Percentiles rank a stretch among this genome's conserved stretches.
Evolutionary conservation across 2,113 vertebrate genomes (phyloP).

Genomic region (Channa maculata): DNA sequence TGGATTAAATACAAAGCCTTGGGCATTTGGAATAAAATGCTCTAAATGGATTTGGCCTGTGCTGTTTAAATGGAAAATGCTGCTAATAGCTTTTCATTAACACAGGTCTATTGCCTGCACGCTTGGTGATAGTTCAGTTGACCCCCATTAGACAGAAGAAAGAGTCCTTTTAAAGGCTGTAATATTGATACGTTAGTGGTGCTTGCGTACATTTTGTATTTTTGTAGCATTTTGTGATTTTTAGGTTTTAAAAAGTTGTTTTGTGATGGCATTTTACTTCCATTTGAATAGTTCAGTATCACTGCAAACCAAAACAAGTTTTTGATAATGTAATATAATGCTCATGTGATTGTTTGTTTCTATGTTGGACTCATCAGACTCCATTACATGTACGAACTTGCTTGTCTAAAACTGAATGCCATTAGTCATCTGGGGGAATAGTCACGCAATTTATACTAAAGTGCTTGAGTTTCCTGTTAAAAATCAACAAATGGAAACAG

Average conservation of each 20-base stretch:
- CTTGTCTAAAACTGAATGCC: neutral
- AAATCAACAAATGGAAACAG: neutral
- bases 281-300: neutral
- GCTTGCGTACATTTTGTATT: neutral
- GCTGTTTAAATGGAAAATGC: constrained; percentile 65
- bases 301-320: too few relatives aligned
- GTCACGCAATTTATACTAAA: neutral
- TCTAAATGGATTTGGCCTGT: constrained; percentile 70
- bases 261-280: rapidly evolving
- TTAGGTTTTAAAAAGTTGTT: neutral
- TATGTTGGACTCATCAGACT: neutral
- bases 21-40: constrained; percentile 61
- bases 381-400: neutral
- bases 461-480: too few relatives aligned
- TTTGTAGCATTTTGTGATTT: constrained; percentile 4
- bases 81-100: constrained; percentile 77
- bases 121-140: constrained; percentile 35
- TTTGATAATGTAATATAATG: too few relatives aligned
- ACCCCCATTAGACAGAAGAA: constrained; percentile 42
- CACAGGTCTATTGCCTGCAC: constrained; percentile 42
- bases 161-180: constrained; percentile 31
- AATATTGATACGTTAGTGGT: constrained; percentile 20
- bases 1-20: constrained; percentile 66
- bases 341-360: neutral
- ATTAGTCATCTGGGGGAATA: neutral